Base-by-base conservation (phyloP, 92 coral and sea anemone genomes). In the Palythoa caribaeorum region DNA sequence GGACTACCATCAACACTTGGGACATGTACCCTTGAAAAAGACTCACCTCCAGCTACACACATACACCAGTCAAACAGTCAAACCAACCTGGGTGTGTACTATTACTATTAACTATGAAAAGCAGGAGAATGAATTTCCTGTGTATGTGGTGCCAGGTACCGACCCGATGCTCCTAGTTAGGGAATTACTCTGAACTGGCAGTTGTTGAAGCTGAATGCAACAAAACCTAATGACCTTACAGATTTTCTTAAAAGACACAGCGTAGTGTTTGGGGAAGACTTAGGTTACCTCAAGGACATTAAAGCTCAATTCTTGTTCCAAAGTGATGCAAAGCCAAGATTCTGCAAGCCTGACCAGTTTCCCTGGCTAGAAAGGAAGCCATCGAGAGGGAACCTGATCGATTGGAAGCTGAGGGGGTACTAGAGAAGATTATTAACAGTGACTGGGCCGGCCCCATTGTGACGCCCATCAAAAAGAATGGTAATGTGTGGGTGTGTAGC, bases 51-150 rank as follows among this genome's bases (percentile, higher is more conserved):
- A 86, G 78, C 85, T 92, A 59, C 91, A 55, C 65, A 92, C 89
- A 16, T 90, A 93, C 87, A 90, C 94, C 0, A 93, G 93, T 13
- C 87, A 90, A 80, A 59, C 52, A 3, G 92, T 90, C 60, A 80
- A 75, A 74, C 91, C 93, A 5, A 0, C 52, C 19, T 91, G 93
- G 20, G 50, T 77, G n/a, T 38, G 8, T 14, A 40, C 73, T 5
- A 83, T 73, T 35, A 40, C 66, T 6, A 55, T 71, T 28, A 28
- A 28, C 28, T 28, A 28, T 28, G 28, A 28, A 28, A 28, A 35
- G 10, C 73, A 78, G 38, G 15, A 35, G 2, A 47, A 16, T 10
- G 9, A 7, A 9, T 71, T 78, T 17, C 85, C 85, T 0, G 13
- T 87, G 28, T 52, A 39, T 39, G 83, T 53, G 72, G 66, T 86